These are phyloP conservation scores for Argya squamiceps DNA, from an alignment of 2,797 vertebrate species.

Conservation along the genomic window DNA sequence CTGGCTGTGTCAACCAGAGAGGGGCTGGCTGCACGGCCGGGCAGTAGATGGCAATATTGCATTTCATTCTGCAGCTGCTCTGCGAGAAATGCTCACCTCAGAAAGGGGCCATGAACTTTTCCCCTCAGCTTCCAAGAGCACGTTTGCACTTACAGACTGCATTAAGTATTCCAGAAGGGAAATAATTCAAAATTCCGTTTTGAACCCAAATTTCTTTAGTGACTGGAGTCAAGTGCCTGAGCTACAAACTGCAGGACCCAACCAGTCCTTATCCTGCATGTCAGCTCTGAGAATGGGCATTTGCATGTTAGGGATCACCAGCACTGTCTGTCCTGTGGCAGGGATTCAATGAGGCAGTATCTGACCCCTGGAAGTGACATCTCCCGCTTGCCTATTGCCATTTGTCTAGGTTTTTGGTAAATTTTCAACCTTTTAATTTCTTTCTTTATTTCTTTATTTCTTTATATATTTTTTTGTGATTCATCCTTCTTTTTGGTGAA, in stretches of 20 bases:
- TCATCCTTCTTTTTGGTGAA: not conserved
- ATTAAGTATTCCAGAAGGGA: not conserved
- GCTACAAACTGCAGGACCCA: not conserved
- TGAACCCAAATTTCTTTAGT: not conserved
- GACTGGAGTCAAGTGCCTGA: not conserved
- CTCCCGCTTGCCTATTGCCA: not conserved
- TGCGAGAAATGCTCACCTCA: constrained; percentile 10
- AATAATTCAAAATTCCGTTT: not conserved
- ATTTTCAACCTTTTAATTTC: not conserved
- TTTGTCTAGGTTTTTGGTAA: not conserved
- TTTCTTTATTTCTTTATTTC: not conserved
- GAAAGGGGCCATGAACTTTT: not conserved
- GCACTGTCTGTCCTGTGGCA: not conserved
- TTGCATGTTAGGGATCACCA: not conserved
- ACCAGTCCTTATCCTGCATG: not conserved
- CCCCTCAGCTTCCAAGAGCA: not conserved
- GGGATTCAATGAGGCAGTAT: not conserved
- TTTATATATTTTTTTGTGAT: not conserved
- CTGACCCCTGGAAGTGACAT: not conserved
- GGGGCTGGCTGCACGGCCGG: fast-evolving
- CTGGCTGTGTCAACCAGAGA: not conserved
- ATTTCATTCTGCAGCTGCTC: constrained; percentile 16
- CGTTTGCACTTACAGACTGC: not conserved
- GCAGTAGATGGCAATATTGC: constrained; percentile 75
- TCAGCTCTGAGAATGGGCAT: not conserved